Base-by-base conservation (phyloP, 1,140 invertebrate genomes). In the Sitophilus oryzae region DNA sequence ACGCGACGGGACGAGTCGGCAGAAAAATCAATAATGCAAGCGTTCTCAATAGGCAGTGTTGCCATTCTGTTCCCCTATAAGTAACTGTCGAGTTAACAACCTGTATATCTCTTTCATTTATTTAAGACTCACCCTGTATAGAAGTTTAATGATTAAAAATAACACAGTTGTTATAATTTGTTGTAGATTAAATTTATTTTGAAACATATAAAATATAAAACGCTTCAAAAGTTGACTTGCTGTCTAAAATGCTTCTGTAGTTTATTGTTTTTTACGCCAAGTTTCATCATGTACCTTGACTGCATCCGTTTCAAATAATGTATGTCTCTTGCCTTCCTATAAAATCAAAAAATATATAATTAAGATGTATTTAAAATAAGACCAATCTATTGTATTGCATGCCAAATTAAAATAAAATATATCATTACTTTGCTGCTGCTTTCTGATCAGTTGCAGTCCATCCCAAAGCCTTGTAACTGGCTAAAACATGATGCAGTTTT, bases 211-310 rank as follows among this genome's bases (percentile, higher is more conserved):
- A 25, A 16, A 25, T 9, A n/a, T 11, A 5, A 36, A 36, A 8
- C 25, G 20, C 19, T 15, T 62, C 85, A 91, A 67, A 87, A 89
- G 58, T 84, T 81, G 45, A 89, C 80, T 80, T 93, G 90, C 48
- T 72, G 75, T 58, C 90, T 79, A 71, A 86, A 93, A 74, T 93
- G 84, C 51, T 77, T 81, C 70, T 93, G 92, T 6, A 59, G 4
- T 41, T 92, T 93, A 66, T 97, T 96, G 2, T 80, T 82, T 68
- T 89, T 91, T 9, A 87, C 69, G 16, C 89, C 86, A 21, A 95
- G 68, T 65, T 88, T 82, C 68, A 86, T 83, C 34, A 77, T 75
- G 71, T 84, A 84, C 70, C 86, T 91, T 0, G 82, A 76, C 58
- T 91, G 85, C n/a, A 91, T 72, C 59, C 83, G 78, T 62, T 90